These are phyloP conservation scores for Ptychadena robeensis DNA, from an alignment of 2,797 vertebrate genomes.

Conservation along the genomic window DNA sequence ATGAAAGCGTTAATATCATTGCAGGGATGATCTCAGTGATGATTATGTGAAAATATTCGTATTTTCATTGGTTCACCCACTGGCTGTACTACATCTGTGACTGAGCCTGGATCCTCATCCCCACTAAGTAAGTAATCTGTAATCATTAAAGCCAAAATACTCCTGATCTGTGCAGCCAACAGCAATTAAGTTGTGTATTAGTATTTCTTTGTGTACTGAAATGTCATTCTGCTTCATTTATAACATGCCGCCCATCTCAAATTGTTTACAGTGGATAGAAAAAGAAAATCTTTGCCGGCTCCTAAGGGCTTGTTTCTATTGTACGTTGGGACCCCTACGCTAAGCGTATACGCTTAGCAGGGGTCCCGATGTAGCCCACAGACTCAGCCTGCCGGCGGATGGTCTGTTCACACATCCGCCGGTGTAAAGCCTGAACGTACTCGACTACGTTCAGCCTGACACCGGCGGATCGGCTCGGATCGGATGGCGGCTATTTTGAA, in stretches of 20 bases:
- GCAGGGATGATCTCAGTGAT: not conserved
- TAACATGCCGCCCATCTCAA: not conserved
- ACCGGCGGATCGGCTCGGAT: no score
- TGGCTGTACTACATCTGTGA: conserved; percentile 24
- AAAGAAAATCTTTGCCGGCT: not conserved
- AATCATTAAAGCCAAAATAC: not conserved
- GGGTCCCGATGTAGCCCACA: no score
- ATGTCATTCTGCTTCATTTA: not conserved
- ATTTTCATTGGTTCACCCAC: conserved; percentile 34
- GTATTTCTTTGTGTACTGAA: not conserved
- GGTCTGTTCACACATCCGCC: no score
- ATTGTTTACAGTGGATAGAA: not conserved
- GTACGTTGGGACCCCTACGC: no score
- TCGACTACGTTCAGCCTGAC: no score
- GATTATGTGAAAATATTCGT: not conserved
- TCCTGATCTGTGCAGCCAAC: not conserved
- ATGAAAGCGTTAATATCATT: not conserved
- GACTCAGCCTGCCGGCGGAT: no score
- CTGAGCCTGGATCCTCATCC: not conserved
- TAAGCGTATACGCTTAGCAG: no score
- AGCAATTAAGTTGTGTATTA: not conserved
- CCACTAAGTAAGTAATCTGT: not conserved
- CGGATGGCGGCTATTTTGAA: no score
- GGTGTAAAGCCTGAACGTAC: no score
- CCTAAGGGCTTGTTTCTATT: no score